Percentiles rank a stretch among this genome's conserved stretches.
phyloP scores from a whole-genome alignment of 1,140 invertebrate species.

The Bilobella aurantiaca region DNA sequence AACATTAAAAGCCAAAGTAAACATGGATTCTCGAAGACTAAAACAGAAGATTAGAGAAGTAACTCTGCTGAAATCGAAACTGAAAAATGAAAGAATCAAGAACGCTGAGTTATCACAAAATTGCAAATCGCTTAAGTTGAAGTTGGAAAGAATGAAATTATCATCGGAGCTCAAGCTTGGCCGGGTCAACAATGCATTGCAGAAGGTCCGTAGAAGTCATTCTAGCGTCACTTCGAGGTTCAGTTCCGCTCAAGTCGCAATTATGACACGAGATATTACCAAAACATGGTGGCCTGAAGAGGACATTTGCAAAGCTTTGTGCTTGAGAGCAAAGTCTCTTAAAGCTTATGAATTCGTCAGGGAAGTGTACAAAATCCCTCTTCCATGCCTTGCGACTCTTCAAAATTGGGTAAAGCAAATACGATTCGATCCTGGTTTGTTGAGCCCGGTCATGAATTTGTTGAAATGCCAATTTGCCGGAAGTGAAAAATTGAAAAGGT shows the following conservation, averaged over 20 bases:
- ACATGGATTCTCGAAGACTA: no score
- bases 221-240: no score
- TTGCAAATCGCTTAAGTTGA: no score
- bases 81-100: no score
- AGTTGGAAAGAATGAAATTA: no score
- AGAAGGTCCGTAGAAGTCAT: no score
- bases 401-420: neutral
- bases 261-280: neutral
- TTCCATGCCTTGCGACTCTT: neutral
- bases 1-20: no score
- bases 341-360: neutral
- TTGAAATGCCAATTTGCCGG: neutral
- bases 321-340: neutral
- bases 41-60: no score
- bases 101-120: no score
- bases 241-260: neutral
- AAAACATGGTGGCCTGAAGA: neutral
- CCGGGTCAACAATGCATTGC: no score
- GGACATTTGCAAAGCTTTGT: neutral
- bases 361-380: neutral
- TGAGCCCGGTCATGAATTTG: neutral
- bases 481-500: neutral
- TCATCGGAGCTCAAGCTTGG: no score
- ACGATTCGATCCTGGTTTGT: neutral
- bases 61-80: no score